Evolutionary conservation across 37 sponge, comb jelly and placozoan genomes (phyloP).

Genomic region (Aphrocallistes beatrix): DNA sequence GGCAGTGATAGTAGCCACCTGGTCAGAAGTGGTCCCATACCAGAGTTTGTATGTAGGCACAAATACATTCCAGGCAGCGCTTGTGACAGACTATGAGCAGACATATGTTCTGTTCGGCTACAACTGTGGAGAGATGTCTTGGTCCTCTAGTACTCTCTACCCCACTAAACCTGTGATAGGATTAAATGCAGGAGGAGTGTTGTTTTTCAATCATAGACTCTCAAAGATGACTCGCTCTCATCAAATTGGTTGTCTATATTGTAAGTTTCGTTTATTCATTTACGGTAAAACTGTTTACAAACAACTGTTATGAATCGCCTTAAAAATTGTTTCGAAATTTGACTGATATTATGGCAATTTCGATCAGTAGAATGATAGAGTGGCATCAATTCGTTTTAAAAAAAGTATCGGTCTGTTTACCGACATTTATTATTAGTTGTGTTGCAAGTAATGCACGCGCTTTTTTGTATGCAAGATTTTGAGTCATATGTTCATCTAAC

Average conservation of each 20-base stretch:
- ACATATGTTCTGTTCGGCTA: slow-evolving; percentile 52
- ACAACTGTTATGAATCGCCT: no score
- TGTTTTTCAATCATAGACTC: not conserved
- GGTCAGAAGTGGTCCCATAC: not conserved
- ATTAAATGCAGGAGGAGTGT: slow-evolving; percentile 21
- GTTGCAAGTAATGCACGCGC: no score
- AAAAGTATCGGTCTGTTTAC: no score
- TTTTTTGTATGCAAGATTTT: no score
- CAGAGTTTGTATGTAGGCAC: not conserved
- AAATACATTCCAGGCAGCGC: slow-evolving; percentile 53
- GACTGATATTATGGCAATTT: no score
- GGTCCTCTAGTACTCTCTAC: slow-evolving; percentile 28
- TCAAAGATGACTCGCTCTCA: slow-evolving; percentile 20
- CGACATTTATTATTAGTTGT: no score
- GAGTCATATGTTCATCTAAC: no score
- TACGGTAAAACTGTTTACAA: no score
- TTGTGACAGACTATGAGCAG: slow-evolving; percentile 41
- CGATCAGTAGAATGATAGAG: no score
- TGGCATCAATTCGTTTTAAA: no score
- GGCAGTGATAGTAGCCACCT: slow-evolving; percentile 16
- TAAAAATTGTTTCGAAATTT: no score
- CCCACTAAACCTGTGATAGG: slow-evolving; percentile 33
- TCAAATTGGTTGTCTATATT: not conserved
- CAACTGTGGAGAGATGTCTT: slow-evolving; percentile 42
- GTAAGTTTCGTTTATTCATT: no score